Conservation (phyloP, 37 sponge, comb jelly and placozoan species). For the Eunapius fragilis region DNA sequence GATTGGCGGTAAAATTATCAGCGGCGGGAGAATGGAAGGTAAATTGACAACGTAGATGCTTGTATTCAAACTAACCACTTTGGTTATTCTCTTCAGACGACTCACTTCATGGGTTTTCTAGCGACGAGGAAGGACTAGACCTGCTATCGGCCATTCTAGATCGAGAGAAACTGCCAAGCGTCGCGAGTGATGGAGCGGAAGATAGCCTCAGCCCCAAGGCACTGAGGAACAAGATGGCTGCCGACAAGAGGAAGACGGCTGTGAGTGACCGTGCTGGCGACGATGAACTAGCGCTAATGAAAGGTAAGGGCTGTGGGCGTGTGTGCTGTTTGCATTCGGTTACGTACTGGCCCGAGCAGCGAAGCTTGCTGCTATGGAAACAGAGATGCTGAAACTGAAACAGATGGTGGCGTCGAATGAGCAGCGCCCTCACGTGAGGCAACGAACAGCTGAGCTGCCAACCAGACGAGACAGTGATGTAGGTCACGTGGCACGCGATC, state of each 20-base stretch:
- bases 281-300: not conserved
- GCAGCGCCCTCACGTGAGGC: not conserved
- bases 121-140: constrained; percentile 6
- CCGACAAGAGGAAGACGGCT: too few species aligned
- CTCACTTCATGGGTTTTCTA: not conserved
- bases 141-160: not conserved
- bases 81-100: not conserved
- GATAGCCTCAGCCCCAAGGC: too few species aligned
- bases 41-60: not conserved
- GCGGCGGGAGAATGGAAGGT: not conserved
- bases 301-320: not conserved
- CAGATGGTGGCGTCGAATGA: not conserved
- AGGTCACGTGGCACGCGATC: not conserved
- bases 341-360: not conserved
- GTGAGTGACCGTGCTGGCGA: not conserved
- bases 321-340: not conserved
- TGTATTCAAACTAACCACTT: not conserved
- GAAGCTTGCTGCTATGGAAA: constrained; percentile 2
- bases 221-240: too few species aligned
- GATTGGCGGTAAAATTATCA: not conserved
- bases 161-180: not conserved
- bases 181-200: not conserved
- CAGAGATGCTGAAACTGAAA: not conserved
- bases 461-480: not conserved
- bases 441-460: too few species aligned